Percentiles rank a stretch among this genome's conserved stretches.
Evolutionary conservation across 2,888 invertebrate species (phyloP).

Genomic region (Nomada hirtipes): DNA sequence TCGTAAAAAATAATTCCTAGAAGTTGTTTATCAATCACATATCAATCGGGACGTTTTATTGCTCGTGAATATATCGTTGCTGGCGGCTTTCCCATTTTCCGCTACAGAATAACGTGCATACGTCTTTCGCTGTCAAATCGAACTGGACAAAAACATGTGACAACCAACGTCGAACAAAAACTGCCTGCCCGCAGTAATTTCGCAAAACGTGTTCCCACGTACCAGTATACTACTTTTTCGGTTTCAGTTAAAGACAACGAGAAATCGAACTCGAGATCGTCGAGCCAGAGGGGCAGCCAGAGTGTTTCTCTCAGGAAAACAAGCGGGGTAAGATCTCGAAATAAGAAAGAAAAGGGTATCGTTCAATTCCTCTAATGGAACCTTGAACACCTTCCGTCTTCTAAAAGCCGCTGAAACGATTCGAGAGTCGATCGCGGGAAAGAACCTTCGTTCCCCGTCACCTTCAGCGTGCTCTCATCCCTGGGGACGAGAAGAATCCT

Average conservation of each 20-base stretch:
- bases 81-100: not conserved
- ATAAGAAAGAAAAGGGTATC: not conserved
- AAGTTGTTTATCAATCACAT: constrained; percentile 30
- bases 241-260: constrained; percentile 82
- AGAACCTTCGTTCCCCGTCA: not conserved
- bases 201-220: not conserved
- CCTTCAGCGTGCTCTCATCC: not conserved
- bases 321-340: constrained; percentile 79
- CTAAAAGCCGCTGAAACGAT: not conserved
- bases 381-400: constrained; percentile 12
- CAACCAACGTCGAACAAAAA: too few relatives aligned
- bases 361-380: constrained; percentile 25
- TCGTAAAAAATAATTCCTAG: constrained; percentile 15
- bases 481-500: not conserved
- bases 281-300: constrained; percentile 80
- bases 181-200: too few relatives aligned
- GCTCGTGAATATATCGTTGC: not conserved
- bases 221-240: not conserved
- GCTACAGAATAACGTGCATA: too few relatives aligned
- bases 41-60: constrained; percentile 14
- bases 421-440: not conserved
- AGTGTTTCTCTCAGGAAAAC: constrained; percentile 81
- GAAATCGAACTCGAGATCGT: constrained; percentile 77
- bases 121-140: too few relatives aligned
- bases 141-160: too few relatives aligned